phyloP scores from a whole-genome alignment of 2,797 vertebrate genomes.

The Chloroceryle inda region DNA sequence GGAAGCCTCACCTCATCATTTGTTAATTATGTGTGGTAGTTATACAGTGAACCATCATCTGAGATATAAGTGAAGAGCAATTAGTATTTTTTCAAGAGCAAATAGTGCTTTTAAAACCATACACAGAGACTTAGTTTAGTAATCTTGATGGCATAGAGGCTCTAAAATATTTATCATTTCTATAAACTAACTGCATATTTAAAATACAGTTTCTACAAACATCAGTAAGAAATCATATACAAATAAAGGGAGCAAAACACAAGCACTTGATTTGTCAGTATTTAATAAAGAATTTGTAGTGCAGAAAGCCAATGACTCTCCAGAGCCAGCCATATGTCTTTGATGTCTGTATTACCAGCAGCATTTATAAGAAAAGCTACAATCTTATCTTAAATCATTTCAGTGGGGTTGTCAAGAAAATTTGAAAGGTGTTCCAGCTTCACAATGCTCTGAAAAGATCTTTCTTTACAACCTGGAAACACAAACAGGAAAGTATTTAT shows the following conservation, averaged over 20 bases:
- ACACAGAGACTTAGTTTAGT: background rate
- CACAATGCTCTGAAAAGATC: background rate
- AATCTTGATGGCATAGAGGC: background rate
- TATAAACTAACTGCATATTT: background rate
- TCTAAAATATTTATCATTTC: background rate
- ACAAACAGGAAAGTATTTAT: background rate
- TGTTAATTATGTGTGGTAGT: background rate
- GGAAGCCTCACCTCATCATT: background rate
- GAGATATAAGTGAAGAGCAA: background rate
- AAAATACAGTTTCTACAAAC: background rate
- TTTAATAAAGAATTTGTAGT: background rate
- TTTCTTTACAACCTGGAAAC: background rate
- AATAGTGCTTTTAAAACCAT: background rate
- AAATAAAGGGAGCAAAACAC: background rate
- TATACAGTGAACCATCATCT: background rate
- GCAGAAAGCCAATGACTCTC: background rate
- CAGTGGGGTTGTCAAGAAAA: background rate
- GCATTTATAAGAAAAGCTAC: background rate
- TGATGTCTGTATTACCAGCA: background rate
- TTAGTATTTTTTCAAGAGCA: background rate
- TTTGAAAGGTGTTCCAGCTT: background rate
- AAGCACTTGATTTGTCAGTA: background rate
- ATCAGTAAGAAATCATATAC: background rate
- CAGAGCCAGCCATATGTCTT: background rate
- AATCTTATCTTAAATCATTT: background rate